These are phyloP conservation scores for Caenorhabditis tropicalis DNA, from an alignment of 1,140 invertebrate genomes.

Conservation along the genomic window DNA sequence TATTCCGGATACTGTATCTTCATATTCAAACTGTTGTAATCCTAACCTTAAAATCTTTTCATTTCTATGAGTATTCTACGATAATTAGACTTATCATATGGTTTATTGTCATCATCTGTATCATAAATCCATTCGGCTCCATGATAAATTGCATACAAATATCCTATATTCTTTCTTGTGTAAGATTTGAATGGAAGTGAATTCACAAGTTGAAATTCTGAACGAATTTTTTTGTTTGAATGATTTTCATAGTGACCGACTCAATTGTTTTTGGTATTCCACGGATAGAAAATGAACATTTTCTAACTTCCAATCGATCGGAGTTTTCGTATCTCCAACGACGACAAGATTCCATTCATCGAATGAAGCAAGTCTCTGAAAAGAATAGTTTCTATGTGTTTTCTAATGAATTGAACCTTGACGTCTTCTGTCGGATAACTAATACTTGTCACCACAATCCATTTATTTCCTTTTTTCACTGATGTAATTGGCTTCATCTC, in stretches of 20 bases:
- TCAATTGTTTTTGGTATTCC: conserved; percentile 54
- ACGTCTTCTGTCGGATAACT: conserved; percentile 45
- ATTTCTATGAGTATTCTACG: too few species aligned
- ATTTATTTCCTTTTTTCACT: neutral
- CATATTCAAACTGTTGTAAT: conserved; percentile 46
- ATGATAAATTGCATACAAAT: conserved; percentile 63
- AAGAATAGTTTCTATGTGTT: neutral
- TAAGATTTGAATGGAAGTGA: conserved; percentile 60
- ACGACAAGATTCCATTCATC: conserved; percentile 65
- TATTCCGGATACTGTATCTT: conserved; percentile 3
- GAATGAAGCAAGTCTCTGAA: conserved; percentile 57
- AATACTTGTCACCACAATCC: neutral
- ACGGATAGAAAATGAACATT: conserved; percentile 58
- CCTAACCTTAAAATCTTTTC: neutral
- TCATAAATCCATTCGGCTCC: conserved; percentile 72
- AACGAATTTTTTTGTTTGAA: neutral
- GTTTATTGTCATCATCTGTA: conserved; percentile 72
- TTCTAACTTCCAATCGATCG: conserved; percentile 59
- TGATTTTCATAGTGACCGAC: neutral
- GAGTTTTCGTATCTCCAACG: conserved; percentile 68
- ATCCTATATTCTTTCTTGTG: conserved; percentile 64
- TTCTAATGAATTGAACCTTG: neutral
- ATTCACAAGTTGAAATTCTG: neutral
- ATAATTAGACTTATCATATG: conserved; percentile 18
- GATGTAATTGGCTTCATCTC: neutral